Evolutionary conservation across 1,140 invertebrate species (phyloP).

Genomic region (Euura saliciscinereae): DNA sequence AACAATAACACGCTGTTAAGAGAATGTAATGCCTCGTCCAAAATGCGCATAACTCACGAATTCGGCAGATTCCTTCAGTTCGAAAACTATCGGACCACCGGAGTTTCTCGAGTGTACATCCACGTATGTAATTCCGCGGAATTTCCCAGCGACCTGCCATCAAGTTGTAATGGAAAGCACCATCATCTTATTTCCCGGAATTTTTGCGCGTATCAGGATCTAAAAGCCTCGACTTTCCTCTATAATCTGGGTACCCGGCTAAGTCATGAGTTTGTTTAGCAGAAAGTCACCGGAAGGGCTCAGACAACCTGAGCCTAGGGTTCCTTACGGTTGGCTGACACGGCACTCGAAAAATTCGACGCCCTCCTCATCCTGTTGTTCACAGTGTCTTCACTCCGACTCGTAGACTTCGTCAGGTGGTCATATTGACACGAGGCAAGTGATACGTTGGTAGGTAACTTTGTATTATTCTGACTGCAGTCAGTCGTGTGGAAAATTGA

Average conservation of each 20-base stretch:
- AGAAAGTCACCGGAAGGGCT: neutral
- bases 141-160: no score
- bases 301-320: neutral
- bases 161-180: no score
- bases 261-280: conserved; percentile 2
- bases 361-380: neutral
- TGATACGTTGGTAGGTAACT: no score
- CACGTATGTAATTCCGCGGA: no score
- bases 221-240: no score
- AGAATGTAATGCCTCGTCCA: neutral
- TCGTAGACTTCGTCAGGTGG: neutral
- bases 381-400: neutral
- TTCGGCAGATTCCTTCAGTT: neutral
- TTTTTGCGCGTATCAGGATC: no score
- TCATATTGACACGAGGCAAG: no score
- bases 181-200: no score
- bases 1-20: neutral
- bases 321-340: neutral
- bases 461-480: no score
- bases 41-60: neutral
- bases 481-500: no score
- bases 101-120: no score
- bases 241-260: neutral
- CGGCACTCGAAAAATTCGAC: neutral
- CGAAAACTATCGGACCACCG: no score